Evolutionary conservation across 2,113 vertebrate genomes (phyloP).

Genomic region (Phodopus roborovskii): DNA sequence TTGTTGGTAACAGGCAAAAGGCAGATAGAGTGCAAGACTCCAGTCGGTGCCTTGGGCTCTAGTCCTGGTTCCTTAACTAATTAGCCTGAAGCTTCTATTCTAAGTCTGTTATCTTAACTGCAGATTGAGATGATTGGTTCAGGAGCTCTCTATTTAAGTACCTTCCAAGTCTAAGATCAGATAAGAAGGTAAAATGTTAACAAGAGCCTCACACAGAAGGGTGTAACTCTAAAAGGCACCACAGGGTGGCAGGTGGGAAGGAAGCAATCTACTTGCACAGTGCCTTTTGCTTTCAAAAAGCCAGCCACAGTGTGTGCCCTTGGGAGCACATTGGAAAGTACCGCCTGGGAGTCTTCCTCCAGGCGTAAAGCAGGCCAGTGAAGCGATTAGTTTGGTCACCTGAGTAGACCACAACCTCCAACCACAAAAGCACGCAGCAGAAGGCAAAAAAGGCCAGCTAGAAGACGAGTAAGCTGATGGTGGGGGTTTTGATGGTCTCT

Average conservation of each 20-base stretch:
- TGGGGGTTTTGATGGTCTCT: not conserved
- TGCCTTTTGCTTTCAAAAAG: not conserved
- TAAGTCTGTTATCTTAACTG: not conserved
- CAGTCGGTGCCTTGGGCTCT: not conserved
- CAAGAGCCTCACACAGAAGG: not conserved
- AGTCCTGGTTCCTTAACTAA: not conserved
- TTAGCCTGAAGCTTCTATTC: not conserved
- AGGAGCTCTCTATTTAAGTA: not conserved
- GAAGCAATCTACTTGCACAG: not conserved
- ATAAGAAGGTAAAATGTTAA: not conserved
- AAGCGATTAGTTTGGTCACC: not conserved
- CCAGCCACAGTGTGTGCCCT: fast-evolving
- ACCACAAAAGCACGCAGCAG: not conserved
- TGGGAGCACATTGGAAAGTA: not conserved
- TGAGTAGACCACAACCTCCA: not conserved
- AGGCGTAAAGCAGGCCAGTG: not conserved
- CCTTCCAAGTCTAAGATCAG: not conserved
- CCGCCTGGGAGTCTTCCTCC: not conserved
- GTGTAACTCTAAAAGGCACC: not conserved
- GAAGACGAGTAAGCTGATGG: not conserved
- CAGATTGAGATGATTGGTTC: not conserved
- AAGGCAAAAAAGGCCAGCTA: not conserved
- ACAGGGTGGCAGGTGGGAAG: constrained; percentile 70
- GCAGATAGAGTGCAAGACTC: not conserved
- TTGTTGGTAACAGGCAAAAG: not conserved